Percentiles rank a stretch among this genome's conserved stretches.
Conservation (phyloP, 2,888 invertebrate genomes). For the Ophion obscuratus region DNA sequence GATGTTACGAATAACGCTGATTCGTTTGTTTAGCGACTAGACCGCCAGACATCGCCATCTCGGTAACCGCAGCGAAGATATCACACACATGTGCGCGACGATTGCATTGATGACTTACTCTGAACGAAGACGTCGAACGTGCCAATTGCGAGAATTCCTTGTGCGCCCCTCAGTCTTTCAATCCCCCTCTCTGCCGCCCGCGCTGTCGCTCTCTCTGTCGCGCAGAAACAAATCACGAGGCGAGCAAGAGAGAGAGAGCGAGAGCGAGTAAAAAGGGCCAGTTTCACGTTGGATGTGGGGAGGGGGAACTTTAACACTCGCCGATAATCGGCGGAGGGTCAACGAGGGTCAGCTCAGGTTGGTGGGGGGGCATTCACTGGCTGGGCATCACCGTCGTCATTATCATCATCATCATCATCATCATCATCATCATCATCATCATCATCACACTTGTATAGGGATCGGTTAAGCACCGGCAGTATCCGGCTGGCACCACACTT, state of each 20-base stretch:
- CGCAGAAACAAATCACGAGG: constrained; percentile 37
- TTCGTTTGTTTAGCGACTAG: neutral
- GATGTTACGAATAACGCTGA: neutral
- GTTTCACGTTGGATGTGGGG: constrained; percentile 18
- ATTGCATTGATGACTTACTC: constrained; percentile 58
- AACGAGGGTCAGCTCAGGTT: constrained; percentile 68
- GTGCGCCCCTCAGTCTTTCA: constrained; percentile 19
- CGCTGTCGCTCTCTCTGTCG: constrained; percentile 20
- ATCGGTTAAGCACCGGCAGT: constrained; percentile 69
- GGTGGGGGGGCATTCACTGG: constrained; percentile 75
- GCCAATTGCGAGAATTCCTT: constrained; percentile 35
- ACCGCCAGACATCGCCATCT: neutral
- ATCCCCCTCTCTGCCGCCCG: constrained; percentile 11
- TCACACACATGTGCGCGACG: constrained; percentile 3
- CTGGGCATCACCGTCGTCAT: constrained; percentile 70
- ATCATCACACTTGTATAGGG: constrained; percentile 63
- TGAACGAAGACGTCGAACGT: constrained; percentile 6
- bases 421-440: constrained; percentile 67
- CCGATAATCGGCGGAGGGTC: constrained; percentile 70
- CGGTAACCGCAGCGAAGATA: neutral
- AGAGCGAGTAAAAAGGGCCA: constrained; percentile 5
- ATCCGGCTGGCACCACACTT: constrained; percentile 69
- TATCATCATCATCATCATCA: constrained; percentile 38
- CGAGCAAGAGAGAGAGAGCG: constrained; percentile 14
- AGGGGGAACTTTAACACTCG: constrained; percentile 51